These are phyloP conservation scores for Formicarius rufipectus DNA, from an alignment of 2,113 vertebrate species.

Conservation along the genomic window DNA sequence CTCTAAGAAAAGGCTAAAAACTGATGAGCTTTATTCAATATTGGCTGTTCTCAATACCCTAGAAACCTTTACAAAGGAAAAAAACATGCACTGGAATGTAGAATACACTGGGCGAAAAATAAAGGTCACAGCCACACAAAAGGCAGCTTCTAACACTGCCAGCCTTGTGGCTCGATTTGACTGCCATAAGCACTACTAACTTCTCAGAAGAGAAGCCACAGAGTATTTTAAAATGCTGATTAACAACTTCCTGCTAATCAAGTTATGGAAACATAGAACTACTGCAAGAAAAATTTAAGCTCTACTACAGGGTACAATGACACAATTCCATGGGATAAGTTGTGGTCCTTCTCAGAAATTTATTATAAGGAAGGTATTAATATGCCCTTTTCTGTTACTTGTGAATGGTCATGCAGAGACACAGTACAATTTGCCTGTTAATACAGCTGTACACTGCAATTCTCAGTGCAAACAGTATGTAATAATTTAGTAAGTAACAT, in stretches of 20 bases:
- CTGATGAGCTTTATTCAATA: background rate
- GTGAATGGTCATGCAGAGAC: background rate
- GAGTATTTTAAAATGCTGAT: background rate
- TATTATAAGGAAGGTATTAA: background rate
- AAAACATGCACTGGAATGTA: background rate
- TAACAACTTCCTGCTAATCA: background rate
- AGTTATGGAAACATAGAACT: background rate
- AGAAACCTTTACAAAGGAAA: background rate
- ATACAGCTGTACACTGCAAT: background rate
- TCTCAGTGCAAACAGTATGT: background rate
- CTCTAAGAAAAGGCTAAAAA: background rate
- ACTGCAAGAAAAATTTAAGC: background rate
- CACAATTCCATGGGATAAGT: background rate
- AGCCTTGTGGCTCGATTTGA: background rate
- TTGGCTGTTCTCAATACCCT: background rate
- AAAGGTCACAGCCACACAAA: background rate
- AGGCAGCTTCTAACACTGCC: background rate
- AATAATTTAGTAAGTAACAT: background rate
- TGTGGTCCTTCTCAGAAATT: background rate
- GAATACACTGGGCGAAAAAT: background rate
- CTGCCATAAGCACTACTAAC: background rate
- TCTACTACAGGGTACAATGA: rapidly evolving
- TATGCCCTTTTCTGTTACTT: background rate
- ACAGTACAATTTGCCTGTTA: background rate
- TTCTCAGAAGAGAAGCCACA: background rate